These are phyloP conservation scores for Drosophila borborema DNA, from an alignment of 2,888 invertebrate genomes.

Conservation along the genomic window DNA sequence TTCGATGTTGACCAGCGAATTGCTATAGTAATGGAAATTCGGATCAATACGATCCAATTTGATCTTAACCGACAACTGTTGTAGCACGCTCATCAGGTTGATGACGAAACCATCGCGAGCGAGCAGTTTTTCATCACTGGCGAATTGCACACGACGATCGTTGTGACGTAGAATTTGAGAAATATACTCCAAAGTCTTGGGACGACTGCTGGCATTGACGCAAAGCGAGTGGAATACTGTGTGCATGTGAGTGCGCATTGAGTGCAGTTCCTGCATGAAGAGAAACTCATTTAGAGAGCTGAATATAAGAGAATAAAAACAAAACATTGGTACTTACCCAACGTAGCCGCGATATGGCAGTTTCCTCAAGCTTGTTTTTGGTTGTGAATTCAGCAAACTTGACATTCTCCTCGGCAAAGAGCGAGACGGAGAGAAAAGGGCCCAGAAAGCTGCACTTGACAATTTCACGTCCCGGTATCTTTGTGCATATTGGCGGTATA, in stretches of 20 bases:
- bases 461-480: constrained; percentile 93
- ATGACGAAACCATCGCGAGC: constrained; percentile 98
- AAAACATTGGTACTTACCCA: constrained; percentile 70
- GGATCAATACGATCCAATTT: constrained; percentile 95
- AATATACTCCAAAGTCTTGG: constrained; percentile 92
- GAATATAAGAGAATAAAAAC: neutral
- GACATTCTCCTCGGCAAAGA: constrained; percentile 97
- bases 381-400: constrained; percentile 92
- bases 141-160: constrained; percentile 94
- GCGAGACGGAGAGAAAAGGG: constrained; percentile 95
- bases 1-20: constrained; percentile 89
- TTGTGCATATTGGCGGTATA: constrained; percentile 90
- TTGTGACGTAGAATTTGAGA: constrained; percentile 92
- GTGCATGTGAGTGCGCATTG: constrained; percentile 91
- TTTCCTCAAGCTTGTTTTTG: constrained; percentile 76
- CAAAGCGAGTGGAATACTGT: constrained; percentile 93
- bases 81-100: constrained; percentile 95
- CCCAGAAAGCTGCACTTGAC: constrained; percentile 94
- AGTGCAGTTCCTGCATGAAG: constrained; percentile 89
- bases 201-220: constrained; percentile 92
- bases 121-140: constrained; percentile 93
- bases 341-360: constrained; percentile 77
- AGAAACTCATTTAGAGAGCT: neutral
- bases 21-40: constrained; percentile 94
- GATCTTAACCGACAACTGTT: constrained; percentile 95